Percentiles rank a stretch among this genome's conserved stretches.
These are phyloP conservation scores for Leptinotarsa defecta DNA, from an alignment of 1,140 invertebrate genomes.

Conservation along the genomic window DNA sequence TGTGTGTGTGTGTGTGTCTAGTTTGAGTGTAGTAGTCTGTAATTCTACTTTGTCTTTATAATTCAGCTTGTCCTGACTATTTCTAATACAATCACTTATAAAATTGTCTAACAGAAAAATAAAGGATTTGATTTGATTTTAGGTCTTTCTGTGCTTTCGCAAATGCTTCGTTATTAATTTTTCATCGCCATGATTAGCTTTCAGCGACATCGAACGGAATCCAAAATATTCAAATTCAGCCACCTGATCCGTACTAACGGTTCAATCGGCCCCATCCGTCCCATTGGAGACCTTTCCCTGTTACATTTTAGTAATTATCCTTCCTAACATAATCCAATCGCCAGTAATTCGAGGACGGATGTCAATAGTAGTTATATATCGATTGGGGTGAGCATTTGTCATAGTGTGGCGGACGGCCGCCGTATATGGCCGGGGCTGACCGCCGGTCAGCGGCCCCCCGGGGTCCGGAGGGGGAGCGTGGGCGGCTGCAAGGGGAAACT, in stretches of 20 bases:
- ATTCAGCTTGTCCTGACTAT: too few species aligned
- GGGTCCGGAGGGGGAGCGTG: conserved; percentile 32
- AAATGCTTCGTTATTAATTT: too few species aligned
- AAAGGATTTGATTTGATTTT: too few species aligned
- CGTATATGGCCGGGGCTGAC: conserved; percentile 44
- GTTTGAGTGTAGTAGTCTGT: too few species aligned
- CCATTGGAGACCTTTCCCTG: not conserved
- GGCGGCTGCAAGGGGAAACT: conserved; percentile 44
- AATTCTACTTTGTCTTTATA: too few species aligned
- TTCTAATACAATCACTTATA: too few species aligned
- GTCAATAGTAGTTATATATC: conserved; percentile 55
- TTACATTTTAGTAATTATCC: conserved; percentile 18
- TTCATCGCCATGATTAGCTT: not conserved
- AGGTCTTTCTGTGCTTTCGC: too few species aligned
- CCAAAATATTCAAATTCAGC: too few species aligned
- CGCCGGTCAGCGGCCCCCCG: conserved; percentile 40
- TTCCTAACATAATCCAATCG: conserved; percentile 27
- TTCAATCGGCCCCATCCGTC: too few species aligned
- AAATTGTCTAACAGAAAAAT: too few species aligned
- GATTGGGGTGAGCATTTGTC: conserved; percentile 54
- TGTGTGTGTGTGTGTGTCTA: too few species aligned
- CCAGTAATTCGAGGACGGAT: conserved; percentile 42
- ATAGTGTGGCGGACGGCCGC: conserved; percentile 52
- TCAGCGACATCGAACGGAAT: not conserved
- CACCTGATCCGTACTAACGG: too few species aligned